A percentile compares a stretch with the other conserved stretches of the same genome.
Conservation (phyloP, 2,113 vertebrate species). For the Sisor rabdophorus region DNA sequence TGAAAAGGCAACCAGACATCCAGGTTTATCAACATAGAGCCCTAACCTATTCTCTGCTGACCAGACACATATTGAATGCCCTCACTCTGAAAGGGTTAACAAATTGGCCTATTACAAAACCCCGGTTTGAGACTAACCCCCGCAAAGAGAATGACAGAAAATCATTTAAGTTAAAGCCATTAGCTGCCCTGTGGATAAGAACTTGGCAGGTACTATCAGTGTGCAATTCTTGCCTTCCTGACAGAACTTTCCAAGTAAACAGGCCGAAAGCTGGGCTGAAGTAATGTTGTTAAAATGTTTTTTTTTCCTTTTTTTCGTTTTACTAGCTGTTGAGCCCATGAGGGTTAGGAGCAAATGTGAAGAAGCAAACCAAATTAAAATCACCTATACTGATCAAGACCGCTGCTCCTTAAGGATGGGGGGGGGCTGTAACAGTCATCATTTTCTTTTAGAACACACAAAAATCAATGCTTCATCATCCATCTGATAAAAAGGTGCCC, state of each 20-base stretch:
- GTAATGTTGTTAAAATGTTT: slow-evolving; percentile 34
- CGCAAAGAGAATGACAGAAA: slow-evolving; percentile 54
- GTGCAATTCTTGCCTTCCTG: slow-evolving; percentile 46
- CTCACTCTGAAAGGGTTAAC: slow-evolving; percentile 54
- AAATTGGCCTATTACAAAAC: slow-evolving; percentile 54
- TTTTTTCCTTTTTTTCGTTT: slow-evolving; percentile 27
- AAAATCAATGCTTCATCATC: slow-evolving; percentile 45
- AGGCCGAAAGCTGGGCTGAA: slow-evolving; percentile 36
- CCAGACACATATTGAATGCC: slow-evolving; percentile 50
- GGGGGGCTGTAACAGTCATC: slow-evolving; percentile 25
- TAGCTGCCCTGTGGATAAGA: slow-evolving; percentile 49
- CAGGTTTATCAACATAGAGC: slow-evolving; percentile 48
- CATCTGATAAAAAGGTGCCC: slow-evolving; percentile 41
- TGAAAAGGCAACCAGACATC: slow-evolving; percentile 63
- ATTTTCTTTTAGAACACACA: slow-evolving; percentile 32
- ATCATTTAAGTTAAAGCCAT: slow-evolving; percentile 58
- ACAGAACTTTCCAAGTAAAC: slow-evolving; percentile 41
- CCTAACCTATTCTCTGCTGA: slow-evolving; percentile 48
- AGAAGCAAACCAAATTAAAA: slow-evolving; percentile 39
- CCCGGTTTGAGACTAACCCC: slow-evolving; percentile 49
- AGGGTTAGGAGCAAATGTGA: slow-evolving; percentile 36
- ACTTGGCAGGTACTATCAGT: slow-evolving; percentile 56
- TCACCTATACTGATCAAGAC: slow-evolving; percentile 33
- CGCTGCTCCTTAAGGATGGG: slow-evolving; percentile 5
- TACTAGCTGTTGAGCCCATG: slow-evolving; percentile 27